A percentile compares a stretch with the other conserved stretches of the same genome.
These are phyloP conservation scores for Fulica atra DNA, from an alignment of 2,113 vertebrate species.

Conservation along the genomic window DNA sequence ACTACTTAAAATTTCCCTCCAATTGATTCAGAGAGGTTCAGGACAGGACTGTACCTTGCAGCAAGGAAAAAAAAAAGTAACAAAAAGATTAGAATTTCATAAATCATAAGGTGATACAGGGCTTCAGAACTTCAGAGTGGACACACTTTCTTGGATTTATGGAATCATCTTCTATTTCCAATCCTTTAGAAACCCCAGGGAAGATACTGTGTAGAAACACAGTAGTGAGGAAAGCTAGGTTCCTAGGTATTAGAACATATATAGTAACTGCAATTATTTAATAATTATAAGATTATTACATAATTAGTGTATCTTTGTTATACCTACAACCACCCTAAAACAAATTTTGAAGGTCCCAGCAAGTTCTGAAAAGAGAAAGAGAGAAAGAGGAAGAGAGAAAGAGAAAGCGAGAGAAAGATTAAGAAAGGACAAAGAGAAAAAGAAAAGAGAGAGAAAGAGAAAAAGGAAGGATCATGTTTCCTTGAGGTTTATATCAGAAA, in stretches of 20 bases:
- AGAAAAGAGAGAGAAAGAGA: no score
- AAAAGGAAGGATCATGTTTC: not conserved
- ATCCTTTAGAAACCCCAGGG: not conserved
- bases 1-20: not conserved
- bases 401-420: no score
- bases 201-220: not conserved
- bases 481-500: not conserved
- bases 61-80: not conserved
- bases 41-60: not conserved
- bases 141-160: not conserved
- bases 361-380: not conserved
- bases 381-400: no score
- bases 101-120: not conserved
- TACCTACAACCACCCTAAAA: not conserved
- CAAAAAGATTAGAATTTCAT: not conserved
- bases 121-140: not conserved
- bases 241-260: not conserved
- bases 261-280: no score
- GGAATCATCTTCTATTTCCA: not conserved
- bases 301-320: not conserved
- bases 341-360: not conserved
- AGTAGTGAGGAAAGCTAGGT: not conserved
- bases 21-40: not conserved
- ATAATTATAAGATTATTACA: not conserved
- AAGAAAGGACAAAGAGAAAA: no score